Base-by-base conservation (phyloP, 2,888 invertebrate species). In the Malachius bipustulatus region DNA sequence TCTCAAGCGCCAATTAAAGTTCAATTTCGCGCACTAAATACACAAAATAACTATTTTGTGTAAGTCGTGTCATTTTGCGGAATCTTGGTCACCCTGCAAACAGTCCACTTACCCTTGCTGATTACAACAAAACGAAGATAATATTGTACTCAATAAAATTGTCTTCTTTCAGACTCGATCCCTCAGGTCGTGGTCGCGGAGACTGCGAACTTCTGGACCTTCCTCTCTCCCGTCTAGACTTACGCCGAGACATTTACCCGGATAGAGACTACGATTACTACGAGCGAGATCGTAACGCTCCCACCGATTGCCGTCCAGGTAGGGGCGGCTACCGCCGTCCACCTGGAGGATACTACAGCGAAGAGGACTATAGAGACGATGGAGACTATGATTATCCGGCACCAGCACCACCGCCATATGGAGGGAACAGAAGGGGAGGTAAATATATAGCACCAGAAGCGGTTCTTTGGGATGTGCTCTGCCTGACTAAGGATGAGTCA, bases 211-310 rank as follows among this genome's bases (percentile, higher is more conserved):
- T 85, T 35, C 73, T 82, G 46, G 77, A 82, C 8, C 67, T 77
- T 31, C 81, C 84, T 0, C 67, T 80, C 30, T 67, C 75, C 43
- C 71, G 75, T 16, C 72, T 84, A 56, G 77, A 84, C 52, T 53
- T 78, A 1, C 62, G 65, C 26, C 61, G 69, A 15, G 77, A 78
- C 49, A 71, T 79, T 43, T 66, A 70, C 1, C 72, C 76, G 4
- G 80, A 81, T 49, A 68, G 71, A 15, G 77, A 81, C 46, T 85
- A 78, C 49, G 85, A 87, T 52, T 84, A 81, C 54, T 87, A 81
- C 53, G 82, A 83, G 48, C 65, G 77, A 16, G 82, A 84, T 62
- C 66, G 80, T 14, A 80, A 80, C 51, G 81, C 79, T 38, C 48
- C 47, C 4, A 14, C 12, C 29, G 24, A 31, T 8, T 14, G 26